Percentiles rank a stretch among this genome's conserved stretches.
These are phyloP conservation scores for Chaetura pelagica DNA, from an alignment of 2,113 vertebrate genomes.

Conservation along the genomic window DNA sequence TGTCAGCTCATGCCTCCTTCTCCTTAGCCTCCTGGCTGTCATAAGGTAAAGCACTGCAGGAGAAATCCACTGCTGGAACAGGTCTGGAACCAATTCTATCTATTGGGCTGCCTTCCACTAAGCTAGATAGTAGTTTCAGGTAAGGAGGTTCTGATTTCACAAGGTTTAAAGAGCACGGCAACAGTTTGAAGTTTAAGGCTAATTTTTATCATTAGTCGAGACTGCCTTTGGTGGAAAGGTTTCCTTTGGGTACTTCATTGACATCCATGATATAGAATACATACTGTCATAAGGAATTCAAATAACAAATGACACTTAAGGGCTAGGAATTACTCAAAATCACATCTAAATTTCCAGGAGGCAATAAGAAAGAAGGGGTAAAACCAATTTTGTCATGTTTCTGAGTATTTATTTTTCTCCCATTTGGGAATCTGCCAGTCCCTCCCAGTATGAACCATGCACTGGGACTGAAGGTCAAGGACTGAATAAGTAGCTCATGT, in stretches of 20 bases:
- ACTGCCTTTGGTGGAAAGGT: not conserved
- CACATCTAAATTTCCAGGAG: not conserved
- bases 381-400: not conserved
- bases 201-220: not conserved
- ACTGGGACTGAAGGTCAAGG: not conserved
- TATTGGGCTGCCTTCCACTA: not conserved
- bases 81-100: not conserved
- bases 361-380: not conserved
- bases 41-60: not conserved
- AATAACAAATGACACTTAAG: not conserved
- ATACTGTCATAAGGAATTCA: not conserved
- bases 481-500: not conserved
- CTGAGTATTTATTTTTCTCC: not conserved
- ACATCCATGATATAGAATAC: not conserved
- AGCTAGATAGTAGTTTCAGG: not conserved
- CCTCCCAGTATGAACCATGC: not conserved
- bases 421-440: not conserved
- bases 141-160: not conserved
- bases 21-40: not conserved
- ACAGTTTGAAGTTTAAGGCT: not conserved
- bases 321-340: not conserved
- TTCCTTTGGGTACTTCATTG: not conserved
- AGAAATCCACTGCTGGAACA: not conserved
- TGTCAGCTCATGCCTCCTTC: not conserved
- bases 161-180: not conserved